Evolutionary conservation across 2,888 invertebrate genomes (phyloP), one percentile per base, ranked within the genome.

Genomic region (Sisyra terminalis): DNA sequence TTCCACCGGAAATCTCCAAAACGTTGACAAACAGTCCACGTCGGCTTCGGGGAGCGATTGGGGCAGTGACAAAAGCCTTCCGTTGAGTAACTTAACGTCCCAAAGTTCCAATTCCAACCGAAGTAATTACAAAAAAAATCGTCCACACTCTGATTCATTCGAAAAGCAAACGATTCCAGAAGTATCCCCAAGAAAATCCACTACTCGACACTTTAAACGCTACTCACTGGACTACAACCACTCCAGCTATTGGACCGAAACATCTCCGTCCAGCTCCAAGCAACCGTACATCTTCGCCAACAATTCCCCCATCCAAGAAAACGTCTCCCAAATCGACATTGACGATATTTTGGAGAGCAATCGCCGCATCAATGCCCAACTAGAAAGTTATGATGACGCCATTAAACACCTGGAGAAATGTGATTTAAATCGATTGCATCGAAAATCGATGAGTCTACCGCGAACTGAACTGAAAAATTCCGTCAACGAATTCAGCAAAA

Each of bases 361-460:
- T 18, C 16, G 16, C 10, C 15, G 16, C 5, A 40, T 40, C 11
- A 40, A 40, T 13, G 30, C 29, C 7, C 37, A 43, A 15, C 15
- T 43, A 17, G 43, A 43, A 37, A 37, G 35, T 2, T 43, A 43
- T 11, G 38, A 43, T 31, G 43, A 43, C 30, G 43, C 43, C n/a
- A 13, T 43, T 17, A 43, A 37, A 29, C 43, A 43, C 9, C 37
- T 43, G 18, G 43, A 43, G 10, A 38, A 43, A 38, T 43, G 38
- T 43, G 43, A 43, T 38, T 14, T 43, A 24, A 16, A 29, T 11
- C n/a, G 14, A 3, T 17, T 43, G 15, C 18, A 43, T 38, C 43
- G 38, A 29, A 43, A 43, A 29, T 43, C 43, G 14, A 37, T 24
- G 29, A 38, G 37, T 11, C 17, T 43, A n/a, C 43, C 43, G 6